Evolutionary conservation across 1,140 invertebrate genomes (phyloP), one percentile per base, ranked within the genome.

Genomic region (Sitodiplosis mosellana): DNA sequence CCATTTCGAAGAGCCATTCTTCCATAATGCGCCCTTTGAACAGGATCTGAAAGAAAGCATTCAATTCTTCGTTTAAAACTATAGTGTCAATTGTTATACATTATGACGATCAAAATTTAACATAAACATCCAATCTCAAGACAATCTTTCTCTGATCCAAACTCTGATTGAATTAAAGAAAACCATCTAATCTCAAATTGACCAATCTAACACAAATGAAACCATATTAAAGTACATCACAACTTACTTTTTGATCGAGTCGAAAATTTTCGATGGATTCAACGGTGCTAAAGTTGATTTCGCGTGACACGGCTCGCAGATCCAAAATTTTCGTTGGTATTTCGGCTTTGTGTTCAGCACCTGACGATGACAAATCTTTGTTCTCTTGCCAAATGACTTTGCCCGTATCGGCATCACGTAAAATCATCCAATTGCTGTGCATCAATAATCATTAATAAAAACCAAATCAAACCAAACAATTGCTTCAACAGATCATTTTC

Each of bases 1-100:
- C 96, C 78, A 99, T 98, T 63, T 99, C 92, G 68, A 99, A 99
- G 65, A 87, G 89, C 95, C 95, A 99, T 69, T 99, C 92, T 72
- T 92, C 87, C 52, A 90, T 70, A 58, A 83, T 86, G 48, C 83
- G 71, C 1, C 83, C 84, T 63, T 84, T 83, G 61, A 83, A 84
- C 27, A 83, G 65, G 6, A 83, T 21, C 43, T 45, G 18, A 14
- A 61, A 33, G 72, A 71, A 53, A 51, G n/a, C n/a, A n/a, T n/a
- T n/a, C n/a, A n/a, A n/a, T n/a, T n/a, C n/a, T n/a, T n/a, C n/a
- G n/a, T n/a, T n/a, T n/a, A n/a, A n/a, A n/a, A n/a, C n/a, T n/a
- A n/a, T n/a, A n/a, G n/a, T n/a, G n/a, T n/a, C n/a, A n/a, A n/a
- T n/a, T n/a, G n/a, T n/a, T n/a, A n/a, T n/a, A n/a, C n/a, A 45